Percentiles rank a stretch among this genome's conserved stretches.
These are phyloP conservation scores for Dryas iulia DNA, from an alignment of 1,140 invertebrate genomes.

Conservation along the genomic window DNA sequence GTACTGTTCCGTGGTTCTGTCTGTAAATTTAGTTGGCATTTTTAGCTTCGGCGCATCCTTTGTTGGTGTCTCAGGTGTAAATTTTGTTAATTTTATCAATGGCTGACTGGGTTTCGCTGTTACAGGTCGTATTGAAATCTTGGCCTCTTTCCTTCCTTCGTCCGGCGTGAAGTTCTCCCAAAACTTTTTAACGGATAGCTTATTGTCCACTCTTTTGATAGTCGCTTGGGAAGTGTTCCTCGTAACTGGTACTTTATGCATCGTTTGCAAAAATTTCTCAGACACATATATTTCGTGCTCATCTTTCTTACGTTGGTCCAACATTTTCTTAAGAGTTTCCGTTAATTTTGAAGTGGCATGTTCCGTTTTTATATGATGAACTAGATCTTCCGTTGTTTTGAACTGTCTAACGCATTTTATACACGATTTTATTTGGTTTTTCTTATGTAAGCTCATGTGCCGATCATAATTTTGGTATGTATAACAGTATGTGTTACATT, in stretches of 20 bases:
- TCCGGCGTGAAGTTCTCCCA: conserved; percentile 65
- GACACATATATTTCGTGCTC: not conserved
- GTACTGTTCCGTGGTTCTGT: conserved; percentile 17
- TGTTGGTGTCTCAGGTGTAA: conserved; percentile 4
- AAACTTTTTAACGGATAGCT: conserved; percentile 59
- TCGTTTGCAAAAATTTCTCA: conserved; percentile 45
- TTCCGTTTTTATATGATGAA: conserved; percentile 46
- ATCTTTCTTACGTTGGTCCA: conserved; percentile 49
- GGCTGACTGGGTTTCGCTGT: conserved; percentile 19
- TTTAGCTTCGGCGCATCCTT: conserved; percentile 15
- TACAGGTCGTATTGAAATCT: conserved; percentile 37
- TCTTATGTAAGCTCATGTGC: conserved; percentile 52
- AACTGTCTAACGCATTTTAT: conserved; percentile 60
- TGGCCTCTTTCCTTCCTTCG: conserved; percentile 19
- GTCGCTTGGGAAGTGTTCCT: conserved; percentile 26
- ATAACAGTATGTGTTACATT: conserved; percentile 63
- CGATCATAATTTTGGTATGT: conserved; percentile 65
- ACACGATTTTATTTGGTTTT: conserved; percentile 45
- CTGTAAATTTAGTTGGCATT: conserved; percentile 52
- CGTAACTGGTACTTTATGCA: conserved; percentile 45
- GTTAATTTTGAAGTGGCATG: conserved; percentile 60
- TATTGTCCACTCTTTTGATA: conserved; percentile 37
- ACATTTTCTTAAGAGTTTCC: conserved; percentile 58
- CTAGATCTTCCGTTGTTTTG: conserved; percentile 40
- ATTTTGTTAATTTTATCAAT: conserved; percentile 52